Evolutionary conservation across 2,113 vertebrate species (phyloP).

Genomic region (Notechis scutatus): DNA sequence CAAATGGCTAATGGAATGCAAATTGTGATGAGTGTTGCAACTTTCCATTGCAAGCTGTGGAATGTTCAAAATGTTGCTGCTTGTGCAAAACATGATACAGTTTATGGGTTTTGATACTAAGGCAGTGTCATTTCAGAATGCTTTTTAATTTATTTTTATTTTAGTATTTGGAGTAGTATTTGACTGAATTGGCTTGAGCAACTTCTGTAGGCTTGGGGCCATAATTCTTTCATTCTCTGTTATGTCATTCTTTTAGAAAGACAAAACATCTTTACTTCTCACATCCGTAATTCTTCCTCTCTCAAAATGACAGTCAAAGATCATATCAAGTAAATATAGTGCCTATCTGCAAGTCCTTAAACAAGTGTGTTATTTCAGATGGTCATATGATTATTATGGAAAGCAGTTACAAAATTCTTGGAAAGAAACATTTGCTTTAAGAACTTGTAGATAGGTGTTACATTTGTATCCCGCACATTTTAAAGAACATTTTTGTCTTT

Average conservation of each 20-base stretch:
- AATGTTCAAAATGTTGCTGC: conserved; percentile 27
- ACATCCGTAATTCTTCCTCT: background rate
- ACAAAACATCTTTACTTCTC: background rate
- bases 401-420: background rate
- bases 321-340: background rate
- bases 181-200: background rate
- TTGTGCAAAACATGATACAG: conserved; percentile 28
- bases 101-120: conserved; percentile 4
- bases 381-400: background rate
- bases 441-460: background rate
- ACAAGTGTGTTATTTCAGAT: background rate
- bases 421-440: background rate
- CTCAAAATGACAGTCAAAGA: background rate
- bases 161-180: background rate
- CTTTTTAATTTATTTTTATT: conserved; percentile 14
- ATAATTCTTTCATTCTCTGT: background rate
- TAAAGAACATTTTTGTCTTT: background rate
- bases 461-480: background rate
- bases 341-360: background rate
- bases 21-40: conserved; percentile 21
- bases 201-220: background rate
- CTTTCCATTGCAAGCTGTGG: conserved; percentile 36
- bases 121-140: background rate
- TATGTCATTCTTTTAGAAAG: background rate
- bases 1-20: conserved; percentile 22